These are phyloP conservation scores for Phymastichus coffea DNA, from an alignment of 1,140 invertebrate genomes.

Conservation along the genomic window DNA sequence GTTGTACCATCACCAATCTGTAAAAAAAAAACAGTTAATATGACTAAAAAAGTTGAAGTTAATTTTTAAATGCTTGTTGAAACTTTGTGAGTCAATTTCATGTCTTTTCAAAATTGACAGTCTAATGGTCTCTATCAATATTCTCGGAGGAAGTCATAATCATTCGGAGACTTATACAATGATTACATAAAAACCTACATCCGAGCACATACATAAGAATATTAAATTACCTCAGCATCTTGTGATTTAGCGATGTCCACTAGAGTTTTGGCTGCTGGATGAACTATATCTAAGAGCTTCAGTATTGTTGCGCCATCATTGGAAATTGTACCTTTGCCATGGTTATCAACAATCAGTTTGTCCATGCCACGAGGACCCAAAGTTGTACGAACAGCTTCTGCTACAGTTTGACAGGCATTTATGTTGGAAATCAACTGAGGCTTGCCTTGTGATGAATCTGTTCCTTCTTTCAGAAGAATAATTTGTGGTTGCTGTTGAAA, in stretches of 20 bases:
- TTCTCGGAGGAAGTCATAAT: slow-evolving; percentile 31
- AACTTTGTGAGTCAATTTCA: slow-evolving; percentile 42
- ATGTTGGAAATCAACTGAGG: slow-evolving; percentile 97
- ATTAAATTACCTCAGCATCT: slow-evolving; percentile 86
- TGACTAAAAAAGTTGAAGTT: slow-evolving; percentile 17
- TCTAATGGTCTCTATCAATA: slow-evolving; percentile 38
- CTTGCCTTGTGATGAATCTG: slow-evolving; percentile 94
- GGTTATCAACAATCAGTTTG: slow-evolving; percentile 92
- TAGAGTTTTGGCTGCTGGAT: slow-evolving; percentile 95
- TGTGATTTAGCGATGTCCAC: slow-evolving; percentile 99
- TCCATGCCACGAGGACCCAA: slow-evolving; percentile 99
- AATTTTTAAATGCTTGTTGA: slow-evolving; percentile 30
- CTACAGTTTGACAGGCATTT: slow-evolving; percentile 96
- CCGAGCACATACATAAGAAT: slow-evolving; percentile 2
- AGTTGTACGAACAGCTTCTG: slow-evolving; percentile 95
- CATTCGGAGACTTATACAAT: slow-evolving; percentile 15
- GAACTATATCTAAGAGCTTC: slow-evolving; percentile 95
- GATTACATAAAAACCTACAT: background rate
- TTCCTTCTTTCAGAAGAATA: slow-evolving; percentile 96
- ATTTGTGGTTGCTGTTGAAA: slow-evolving; percentile 90
- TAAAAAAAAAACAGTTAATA: slow-evolving; percentile 26
- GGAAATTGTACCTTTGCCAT: slow-evolving; percentile 92
- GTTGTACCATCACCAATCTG: slow-evolving; percentile 98
- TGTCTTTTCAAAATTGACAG: slow-evolving; percentile 38
- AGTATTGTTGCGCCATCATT: slow-evolving; percentile 99